Evolutionary conservation across 2,888 invertebrate genomes (phyloP).

Genomic region (Drosophila kanekoi): DNA sequence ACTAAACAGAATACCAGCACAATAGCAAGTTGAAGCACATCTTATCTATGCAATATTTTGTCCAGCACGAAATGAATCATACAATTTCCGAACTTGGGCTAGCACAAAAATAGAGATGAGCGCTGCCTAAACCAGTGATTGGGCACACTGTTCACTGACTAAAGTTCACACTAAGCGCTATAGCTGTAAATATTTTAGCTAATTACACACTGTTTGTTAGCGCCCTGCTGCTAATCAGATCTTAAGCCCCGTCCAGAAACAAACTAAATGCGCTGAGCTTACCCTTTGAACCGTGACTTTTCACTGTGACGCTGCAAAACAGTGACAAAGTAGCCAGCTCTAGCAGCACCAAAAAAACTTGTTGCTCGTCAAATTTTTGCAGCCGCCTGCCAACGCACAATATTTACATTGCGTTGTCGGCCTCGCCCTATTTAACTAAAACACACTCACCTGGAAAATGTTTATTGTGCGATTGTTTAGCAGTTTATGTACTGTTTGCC

Average conservation of each 20-base stretch:
- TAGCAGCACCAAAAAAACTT: conserved; percentile 54
- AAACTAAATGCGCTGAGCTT: not conserved
- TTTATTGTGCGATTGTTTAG: conserved; percentile 15
- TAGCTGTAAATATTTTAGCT: not conserved
- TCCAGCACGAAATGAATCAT: conserved; percentile 44
- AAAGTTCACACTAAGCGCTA: not conserved
- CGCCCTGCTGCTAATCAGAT: not conserved
- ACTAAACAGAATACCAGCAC: conserved; percentile 12
- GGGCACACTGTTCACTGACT: conserved; percentile 1
- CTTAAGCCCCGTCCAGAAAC: not conserved
- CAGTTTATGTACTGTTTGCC: conserved; percentile 1
- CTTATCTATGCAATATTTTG: conserved; percentile 69
- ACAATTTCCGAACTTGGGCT: conserved; percentile 37
- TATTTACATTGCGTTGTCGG: conserved; percentile 42
- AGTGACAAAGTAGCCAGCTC: conserved; percentile 54
- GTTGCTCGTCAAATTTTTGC: conserved; percentile 57
- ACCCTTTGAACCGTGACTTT: conserved; percentile 34
- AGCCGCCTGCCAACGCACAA: conserved; percentile 61
- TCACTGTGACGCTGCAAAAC: conserved; percentile 3
- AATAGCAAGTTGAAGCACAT: conserved; percentile 41
- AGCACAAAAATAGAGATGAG: conserved; percentile 43
- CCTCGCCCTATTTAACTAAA: conserved; percentile 44
- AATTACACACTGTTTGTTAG: not conserved
- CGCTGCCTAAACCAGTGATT: conserved; percentile 17
- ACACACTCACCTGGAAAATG: conserved; percentile 54